Evolutionary conservation across 23 tunicate species (phyloP).

Genomic region (Botrylloides violaceus): DNA sequence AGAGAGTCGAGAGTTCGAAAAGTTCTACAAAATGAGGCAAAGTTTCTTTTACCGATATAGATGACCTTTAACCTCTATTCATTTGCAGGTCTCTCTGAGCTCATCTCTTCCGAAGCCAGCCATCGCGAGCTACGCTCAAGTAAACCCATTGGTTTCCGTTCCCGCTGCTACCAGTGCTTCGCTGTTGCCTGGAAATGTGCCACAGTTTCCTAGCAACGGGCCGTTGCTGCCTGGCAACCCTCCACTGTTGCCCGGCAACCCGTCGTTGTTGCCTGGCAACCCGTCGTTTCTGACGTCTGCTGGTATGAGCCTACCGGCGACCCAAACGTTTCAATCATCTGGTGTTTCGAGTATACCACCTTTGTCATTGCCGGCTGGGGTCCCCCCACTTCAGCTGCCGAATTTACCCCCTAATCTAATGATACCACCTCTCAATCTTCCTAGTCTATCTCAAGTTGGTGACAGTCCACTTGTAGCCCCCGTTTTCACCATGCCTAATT

Average conservation of each 20-base stretch:
- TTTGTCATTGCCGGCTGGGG: slow-evolving; percentile 10
- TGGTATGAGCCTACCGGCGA: slow-evolving; percentile 49
- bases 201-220: neutral
- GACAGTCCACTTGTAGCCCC: slow-evolving; percentile 10
- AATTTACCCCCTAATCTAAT: slow-evolving; percentile 35
- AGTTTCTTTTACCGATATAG: neutral
- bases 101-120: slow-evolving; percentile 8
- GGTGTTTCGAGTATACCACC: slow-evolving; percentile 22
- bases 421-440: slow-evolving; percentile 53
- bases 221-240: neutral
- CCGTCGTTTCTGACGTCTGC: neutral
- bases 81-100: slow-evolving; percentile 18
- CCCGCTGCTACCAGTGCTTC: slow-evolving; percentile 71
- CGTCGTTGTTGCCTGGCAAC: neutral
- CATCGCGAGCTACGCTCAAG: slow-evolving; percentile 7
- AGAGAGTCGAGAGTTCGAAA: no score
- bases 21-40: no score
- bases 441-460: slow-evolving; percentile 5
- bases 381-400: slow-evolving; percentile 26
- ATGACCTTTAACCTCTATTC: no score
- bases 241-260: neutral
- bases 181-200: slow-evolving; percentile 73
- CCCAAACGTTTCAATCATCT: slow-evolving; percentile 50
- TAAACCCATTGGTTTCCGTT: slow-evolving; percentile 15
- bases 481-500: neutral